These are phyloP conservation scores for Drosophila auraria DNA, from an alignment of 1,140 invertebrate species.

Conservation along the genomic window DNA sequence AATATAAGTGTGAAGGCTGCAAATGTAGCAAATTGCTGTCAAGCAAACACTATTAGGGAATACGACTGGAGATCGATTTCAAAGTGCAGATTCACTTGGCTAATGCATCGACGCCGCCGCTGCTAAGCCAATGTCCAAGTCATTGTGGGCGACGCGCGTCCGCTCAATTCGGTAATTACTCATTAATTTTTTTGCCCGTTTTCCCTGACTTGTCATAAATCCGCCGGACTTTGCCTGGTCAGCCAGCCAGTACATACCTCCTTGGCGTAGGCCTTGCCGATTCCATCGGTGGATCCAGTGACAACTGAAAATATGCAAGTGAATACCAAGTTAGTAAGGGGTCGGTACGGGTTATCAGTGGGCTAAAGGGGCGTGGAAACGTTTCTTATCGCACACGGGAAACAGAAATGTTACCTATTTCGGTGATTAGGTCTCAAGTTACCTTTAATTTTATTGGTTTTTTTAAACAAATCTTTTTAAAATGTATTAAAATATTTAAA, in stretches of 20 bases:
- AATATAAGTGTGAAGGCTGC: conserved; percentile 9
- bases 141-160: conserved; percentile 29
- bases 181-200: conserved; percentile 34
- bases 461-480: no score
- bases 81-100: conserved; percentile 53
- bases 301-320: conserved; percentile 88
- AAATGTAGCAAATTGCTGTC: conserved; percentile 35
- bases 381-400: conserved; percentile 46
- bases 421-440: conserved; percentile 1
- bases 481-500: no score
- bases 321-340: conserved; percentile 21
- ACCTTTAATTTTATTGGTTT: not conserved
- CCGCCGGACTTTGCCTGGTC: not conserved
- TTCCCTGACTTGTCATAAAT: conserved; percentile 18
- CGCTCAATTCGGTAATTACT: conserved; percentile 28
- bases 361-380: not conserved
- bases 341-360: conserved; percentile 14
- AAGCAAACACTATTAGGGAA: conserved; percentile 57
- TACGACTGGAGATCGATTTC: conserved; percentile 48
- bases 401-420: not conserved
- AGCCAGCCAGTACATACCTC: conserved; percentile 86
- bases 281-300: conserved; percentile 96
- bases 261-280: conserved; percentile 95
- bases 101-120: conserved; percentile 25
- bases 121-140: conserved; percentile 36